A percentile compares a stretch with the other conserved stretches of the same genome.
These are phyloP conservation scores for Thunnus albacares DNA, from an alignment of 2,797 vertebrate species.

Conservation along the genomic window DNA sequence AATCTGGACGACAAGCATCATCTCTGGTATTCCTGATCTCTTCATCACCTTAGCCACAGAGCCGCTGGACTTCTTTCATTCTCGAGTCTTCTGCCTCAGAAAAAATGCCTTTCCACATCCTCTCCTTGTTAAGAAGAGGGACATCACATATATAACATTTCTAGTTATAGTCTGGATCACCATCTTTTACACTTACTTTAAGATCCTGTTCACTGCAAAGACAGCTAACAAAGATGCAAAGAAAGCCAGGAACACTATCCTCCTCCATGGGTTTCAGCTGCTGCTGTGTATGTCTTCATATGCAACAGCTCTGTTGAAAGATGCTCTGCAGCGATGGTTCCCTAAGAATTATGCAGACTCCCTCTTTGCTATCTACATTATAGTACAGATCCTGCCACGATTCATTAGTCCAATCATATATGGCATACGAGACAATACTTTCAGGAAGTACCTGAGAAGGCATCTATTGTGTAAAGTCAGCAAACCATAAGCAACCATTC, in stretches of 20 bases:
- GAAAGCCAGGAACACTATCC: conserved; percentile 78
- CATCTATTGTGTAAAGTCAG: conserved; percentile 28
- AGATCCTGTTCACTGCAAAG: conserved; percentile 74
- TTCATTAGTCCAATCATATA: conserved; percentile 73
- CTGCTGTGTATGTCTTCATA: conserved; percentile 75
- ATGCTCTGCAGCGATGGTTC: conserved; percentile 39
- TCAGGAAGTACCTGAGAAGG: conserved; percentile 61
- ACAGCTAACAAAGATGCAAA: conserved; percentile 59
- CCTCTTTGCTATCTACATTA: conserved; percentile 62
- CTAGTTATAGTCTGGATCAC: conserved; percentile 78
- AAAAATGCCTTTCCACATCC: conserved; percentile 63
- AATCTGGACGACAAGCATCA: conserved; percentile 71
- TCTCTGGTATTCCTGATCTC: conserved; percentile 77
- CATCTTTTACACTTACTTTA: conserved; percentile 81
- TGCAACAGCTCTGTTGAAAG: conserved; percentile 16
- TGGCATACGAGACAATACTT: conserved; percentile 67
- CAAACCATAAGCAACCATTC: not conserved
- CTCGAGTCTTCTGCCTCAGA: conserved; percentile 66
- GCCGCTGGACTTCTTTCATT: conserved; percentile 65
- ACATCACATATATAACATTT: conserved; percentile 56
- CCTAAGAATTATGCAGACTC: conserved; percentile 41
- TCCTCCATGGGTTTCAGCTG: conserved; percentile 76
- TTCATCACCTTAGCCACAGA: conserved; percentile 68
- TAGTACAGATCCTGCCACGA: conserved; percentile 68
- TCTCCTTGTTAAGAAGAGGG: conserved; percentile 56